Conservation (phyloP, 2,888 invertebrate species). For the Chorisops tibialis region DNA sequence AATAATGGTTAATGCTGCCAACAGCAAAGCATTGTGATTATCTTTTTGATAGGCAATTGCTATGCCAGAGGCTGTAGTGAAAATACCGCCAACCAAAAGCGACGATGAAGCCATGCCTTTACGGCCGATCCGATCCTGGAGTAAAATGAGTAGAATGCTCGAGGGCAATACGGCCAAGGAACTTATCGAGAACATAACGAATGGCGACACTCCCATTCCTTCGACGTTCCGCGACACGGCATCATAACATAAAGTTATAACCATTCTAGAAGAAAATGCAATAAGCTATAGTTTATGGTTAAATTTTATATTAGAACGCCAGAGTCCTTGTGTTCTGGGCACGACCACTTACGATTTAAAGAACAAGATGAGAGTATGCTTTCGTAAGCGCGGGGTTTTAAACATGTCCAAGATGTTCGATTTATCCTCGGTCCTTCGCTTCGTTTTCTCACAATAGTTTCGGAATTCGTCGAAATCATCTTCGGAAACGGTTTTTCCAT, state of each 20-base stretch:
- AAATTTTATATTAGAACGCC: constrained; percentile 26
- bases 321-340: not conserved
- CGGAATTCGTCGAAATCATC: constrained; percentile 50
- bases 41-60: constrained; percentile 42
- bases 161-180: constrained; percentile 59
- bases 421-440: constrained; percentile 37
- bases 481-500: constrained; percentile 52
- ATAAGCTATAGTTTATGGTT: no score
- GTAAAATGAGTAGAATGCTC: constrained; percentile 52
- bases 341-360: constrained; percentile 59
- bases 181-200: constrained; percentile 56
- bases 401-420: constrained; percentile 54
- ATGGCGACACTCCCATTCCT: constrained; percentile 57
- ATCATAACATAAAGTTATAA: constrained; percentile 60
- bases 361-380: constrained; percentile 53
- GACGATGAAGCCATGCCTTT: constrained; percentile 59
- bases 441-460: constrained; percentile 48
- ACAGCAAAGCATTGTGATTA: constrained; percentile 44
- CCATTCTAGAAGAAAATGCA: constrained; percentile 53
- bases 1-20: constrained; percentile 54
- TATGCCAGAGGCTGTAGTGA: constrained; percentile 54
- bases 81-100: constrained; percentile 56
- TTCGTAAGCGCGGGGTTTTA: constrained; percentile 55
- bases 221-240: constrained; percentile 59
- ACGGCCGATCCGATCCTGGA: constrained; percentile 52